phyloP scores from a whole-genome alignment of 2,113 vertebrate species.

The Elephas maximus region DNA sequence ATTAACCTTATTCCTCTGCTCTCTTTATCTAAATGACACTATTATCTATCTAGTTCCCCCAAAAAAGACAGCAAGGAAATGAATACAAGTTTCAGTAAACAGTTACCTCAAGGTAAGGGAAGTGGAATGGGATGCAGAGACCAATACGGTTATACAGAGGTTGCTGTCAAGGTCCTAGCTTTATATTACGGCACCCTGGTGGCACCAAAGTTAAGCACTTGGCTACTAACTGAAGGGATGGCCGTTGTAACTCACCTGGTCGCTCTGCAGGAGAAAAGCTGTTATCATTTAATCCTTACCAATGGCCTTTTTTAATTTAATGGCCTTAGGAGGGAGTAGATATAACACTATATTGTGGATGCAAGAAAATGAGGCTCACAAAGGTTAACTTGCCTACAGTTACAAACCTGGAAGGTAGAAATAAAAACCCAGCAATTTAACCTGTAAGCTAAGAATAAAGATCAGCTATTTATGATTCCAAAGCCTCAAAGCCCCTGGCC shows the following conservation, averaged over 20 bases:
- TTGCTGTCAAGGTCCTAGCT: not conserved
- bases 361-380: not conserved
- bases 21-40: not conserved
- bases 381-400: not conserved
- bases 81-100: not conserved
- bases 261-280: not conserved
- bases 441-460: conserved; percentile 19
- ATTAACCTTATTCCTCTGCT: not conserved
- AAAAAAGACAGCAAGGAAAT: not conserved
- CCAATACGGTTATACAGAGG: not conserved
- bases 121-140: not conserved
- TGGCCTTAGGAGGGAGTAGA: not conserved
- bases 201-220: not conserved
- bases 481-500: not conserved
- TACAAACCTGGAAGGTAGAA: not conserved
- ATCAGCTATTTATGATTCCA: not conserved
- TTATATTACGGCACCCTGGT: not conserved
- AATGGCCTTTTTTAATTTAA: too few species aligned
- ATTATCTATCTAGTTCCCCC: not conserved
- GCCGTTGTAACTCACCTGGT: not conserved
- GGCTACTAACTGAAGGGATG: not conserved
- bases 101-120: not conserved
- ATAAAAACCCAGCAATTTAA: conserved; percentile 14
- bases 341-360: not conserved
- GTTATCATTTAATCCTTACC: not conserved